Evolutionary conservation across 1,140 invertebrate species (phyloP), one percentile per base, ranked within the genome.

Genomic region (Littorina saxatilis): DNA sequence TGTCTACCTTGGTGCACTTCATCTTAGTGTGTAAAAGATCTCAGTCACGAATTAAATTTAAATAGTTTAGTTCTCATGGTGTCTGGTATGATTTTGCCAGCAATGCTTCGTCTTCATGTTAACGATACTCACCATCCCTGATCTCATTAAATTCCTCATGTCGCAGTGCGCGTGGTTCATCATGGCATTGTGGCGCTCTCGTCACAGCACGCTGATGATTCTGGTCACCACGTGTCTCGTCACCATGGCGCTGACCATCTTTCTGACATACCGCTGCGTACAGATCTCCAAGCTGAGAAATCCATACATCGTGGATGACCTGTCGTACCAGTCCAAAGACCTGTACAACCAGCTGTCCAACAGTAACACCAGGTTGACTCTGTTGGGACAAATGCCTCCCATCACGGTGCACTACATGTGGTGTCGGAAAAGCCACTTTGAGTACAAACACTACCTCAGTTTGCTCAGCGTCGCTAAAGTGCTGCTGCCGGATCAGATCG

Each of bases 351-450:
- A 47, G 27, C 29, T 82, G 11, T 32, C 73, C 11, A 40, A 70
- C 15, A 52, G 37, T 23, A 55, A 37, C 43, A 23, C 27, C 20
- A 32, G 78, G 15, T 63, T 20, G 3, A 39, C 23, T 23, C 61
- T 82, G 55, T 27, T 82, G 7, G 23, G 73, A n/a, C n/a, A 77
- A 2, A 39, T 27, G 1, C 74, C 80, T 0, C 37, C 61, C 43
- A 17, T 83, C 35, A 73, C 78, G 0, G 77, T 83, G 70, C 82
- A 83, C 73, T 83, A 83, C 29, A 37, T 83, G 52, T 83, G 82
- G 82, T 83, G 82, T 29, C 66, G 77, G 13, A 79, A 83, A 13
- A 37, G 77, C 37, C 43, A 52, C 13, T 79, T 83, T 63, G 82
- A 83, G 40, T 83, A 74, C 50, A 79, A 80, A 55, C 76, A 83